Percentiles rank a stretch among this genome's conserved stretches.
Conservation (phyloP, 2,888 invertebrate genomes). For the Drosophila peninsularis region DNA sequence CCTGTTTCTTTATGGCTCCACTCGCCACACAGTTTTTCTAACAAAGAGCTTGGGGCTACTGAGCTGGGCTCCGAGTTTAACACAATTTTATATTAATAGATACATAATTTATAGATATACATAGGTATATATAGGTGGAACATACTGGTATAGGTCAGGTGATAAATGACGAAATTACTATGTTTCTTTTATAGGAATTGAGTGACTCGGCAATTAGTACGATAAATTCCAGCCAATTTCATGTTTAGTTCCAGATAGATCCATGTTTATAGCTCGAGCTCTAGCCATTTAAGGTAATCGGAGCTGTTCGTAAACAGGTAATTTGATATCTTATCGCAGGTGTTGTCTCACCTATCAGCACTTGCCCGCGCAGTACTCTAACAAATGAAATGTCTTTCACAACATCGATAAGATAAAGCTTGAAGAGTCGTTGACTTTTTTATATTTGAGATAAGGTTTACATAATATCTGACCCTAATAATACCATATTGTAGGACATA, state of each 20-base stretch:
- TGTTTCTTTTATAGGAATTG: neutral
- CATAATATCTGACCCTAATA: neutral
- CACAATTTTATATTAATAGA: neutral
- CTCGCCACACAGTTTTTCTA: conserved; percentile 17
- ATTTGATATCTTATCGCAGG: conserved; percentile 26
- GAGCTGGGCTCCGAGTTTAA: conserved; percentile 1
- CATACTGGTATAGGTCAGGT: conserved; percentile 21
- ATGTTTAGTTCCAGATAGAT: neutral
- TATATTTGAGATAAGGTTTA: neutral
- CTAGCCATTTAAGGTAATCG: neutral
- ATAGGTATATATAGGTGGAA: conserved; percentile 1
- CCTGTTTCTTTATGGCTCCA: neutral
- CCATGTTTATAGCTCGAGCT: neutral
- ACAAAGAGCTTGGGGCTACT: conserved; percentile 32
- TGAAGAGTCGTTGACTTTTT: conserved; percentile 25
- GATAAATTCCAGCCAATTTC: neutral
- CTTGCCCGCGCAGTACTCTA: neutral
- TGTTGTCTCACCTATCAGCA: neutral
- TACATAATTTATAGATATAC: conserved; percentile 1
- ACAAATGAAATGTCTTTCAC: conserved; percentile 13
- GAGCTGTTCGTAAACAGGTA: neutral
- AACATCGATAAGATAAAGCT: conserved; percentile 33
- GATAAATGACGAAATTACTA: conserved; percentile 42
- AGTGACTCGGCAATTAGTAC: neutral
- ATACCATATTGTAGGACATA: neutral